Evolutionary conservation across 2,888 invertebrate genomes (phyloP).

Genomic region (Chymomyza caudatula): DNA sequence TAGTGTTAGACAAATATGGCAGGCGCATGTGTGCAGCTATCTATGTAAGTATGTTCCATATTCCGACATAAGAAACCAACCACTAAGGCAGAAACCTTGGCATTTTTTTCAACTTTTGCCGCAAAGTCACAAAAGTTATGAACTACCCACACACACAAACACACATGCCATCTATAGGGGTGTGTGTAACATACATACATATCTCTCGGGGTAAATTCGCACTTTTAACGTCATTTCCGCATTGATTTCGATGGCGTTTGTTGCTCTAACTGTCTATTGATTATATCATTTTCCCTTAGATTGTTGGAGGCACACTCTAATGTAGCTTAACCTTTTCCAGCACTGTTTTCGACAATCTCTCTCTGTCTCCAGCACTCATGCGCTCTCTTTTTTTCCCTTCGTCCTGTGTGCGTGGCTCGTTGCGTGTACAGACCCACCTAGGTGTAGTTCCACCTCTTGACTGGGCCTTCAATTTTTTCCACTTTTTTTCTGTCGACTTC

Average conservation of each 20-base stretch:
- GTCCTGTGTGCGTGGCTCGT: background rate
- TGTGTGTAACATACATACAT: background rate
- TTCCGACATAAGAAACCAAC: background rate
- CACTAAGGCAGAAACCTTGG: background rate
- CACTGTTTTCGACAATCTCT: background rate
- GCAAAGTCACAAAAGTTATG: background rate
- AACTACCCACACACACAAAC: background rate
- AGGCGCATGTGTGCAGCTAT: background rate
- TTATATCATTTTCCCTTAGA: too few species aligned
- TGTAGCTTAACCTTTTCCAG: too few species aligned
- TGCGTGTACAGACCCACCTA: background rate
- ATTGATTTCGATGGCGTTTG: too few species aligned
- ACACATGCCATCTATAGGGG: background rate
- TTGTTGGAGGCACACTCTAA: too few species aligned
- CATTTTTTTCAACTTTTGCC: too few species aligned
- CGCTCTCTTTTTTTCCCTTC: background rate
- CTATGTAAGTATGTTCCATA: background rate
- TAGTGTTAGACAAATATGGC: background rate
- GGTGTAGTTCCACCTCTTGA: background rate
- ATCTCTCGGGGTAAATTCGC: background rate
- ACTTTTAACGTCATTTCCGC: background rate
- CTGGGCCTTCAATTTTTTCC: background rate
- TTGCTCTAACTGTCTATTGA: too few species aligned
- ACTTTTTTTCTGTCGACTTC: constrained; percentile 5
- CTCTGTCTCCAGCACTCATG: background rate